Conservation (phyloP, 2,888 invertebrate genomes). For the Rhagonycha lutea region DNA sequence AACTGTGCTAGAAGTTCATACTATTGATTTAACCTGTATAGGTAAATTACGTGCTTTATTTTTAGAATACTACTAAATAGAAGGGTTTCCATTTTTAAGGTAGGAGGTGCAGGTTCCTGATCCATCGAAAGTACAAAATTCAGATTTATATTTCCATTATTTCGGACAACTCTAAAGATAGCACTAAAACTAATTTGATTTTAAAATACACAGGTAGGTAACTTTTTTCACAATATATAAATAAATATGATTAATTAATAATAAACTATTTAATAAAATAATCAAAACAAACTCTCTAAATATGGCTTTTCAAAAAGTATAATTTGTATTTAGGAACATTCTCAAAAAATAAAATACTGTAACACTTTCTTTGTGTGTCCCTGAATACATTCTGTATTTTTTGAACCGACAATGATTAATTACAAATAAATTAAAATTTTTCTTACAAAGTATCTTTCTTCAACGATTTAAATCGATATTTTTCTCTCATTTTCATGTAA, state of each 20-base stretch:
- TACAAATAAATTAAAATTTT: not conserved
- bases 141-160: not conserved
- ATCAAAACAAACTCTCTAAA: not conserved
- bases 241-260: not conserved
- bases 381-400: not conserved
- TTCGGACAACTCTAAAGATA: not conserved
- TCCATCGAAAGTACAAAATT: too few species aligned
- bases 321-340: not conserved
- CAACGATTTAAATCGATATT: not conserved
- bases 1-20: not conserved
- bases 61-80: too few species aligned
- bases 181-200: not conserved
- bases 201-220: not conserved
- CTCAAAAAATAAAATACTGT: not conserved
- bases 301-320: not conserved
- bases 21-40: not conserved
- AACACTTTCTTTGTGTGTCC: not conserved
- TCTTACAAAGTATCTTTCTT: not conserved
- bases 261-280: not conserved
- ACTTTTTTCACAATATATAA: not conserved
- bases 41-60: not conserved
- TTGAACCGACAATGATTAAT: not conserved
- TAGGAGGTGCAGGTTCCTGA: too few species aligned
- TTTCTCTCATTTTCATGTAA: conserved; percentile 40
- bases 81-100: too few species aligned